These are phyloP conservation scores for Abrostola tripartita DNA, from an alignment of 2,888 invertebrate species.

Conservation along the genomic window DNA sequence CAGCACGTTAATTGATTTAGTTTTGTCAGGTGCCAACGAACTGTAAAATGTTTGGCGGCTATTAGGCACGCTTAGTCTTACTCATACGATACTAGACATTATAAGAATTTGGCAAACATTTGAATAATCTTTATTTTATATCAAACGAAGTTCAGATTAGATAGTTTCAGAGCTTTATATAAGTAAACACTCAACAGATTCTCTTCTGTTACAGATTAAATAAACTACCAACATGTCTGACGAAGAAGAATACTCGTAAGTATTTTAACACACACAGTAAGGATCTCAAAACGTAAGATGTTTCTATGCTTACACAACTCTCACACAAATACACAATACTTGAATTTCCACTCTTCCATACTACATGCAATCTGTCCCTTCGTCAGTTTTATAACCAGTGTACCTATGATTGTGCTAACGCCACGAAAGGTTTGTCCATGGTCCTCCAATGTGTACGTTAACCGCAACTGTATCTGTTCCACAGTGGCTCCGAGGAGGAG, in stretches of 20 bases:
- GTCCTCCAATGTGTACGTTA: slow-evolving; percentile 52
- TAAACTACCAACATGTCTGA: slow-evolving; percentile 95
- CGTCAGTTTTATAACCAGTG: slow-evolving; percentile 21
- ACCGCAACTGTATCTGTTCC: slow-evolving; percentile 65
- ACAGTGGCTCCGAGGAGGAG: slow-evolving; percentile 91
- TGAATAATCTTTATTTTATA: neutral
- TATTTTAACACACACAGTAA: slow-evolving; percentile 70
- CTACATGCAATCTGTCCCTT: slow-evolving; percentile 37
- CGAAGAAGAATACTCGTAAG: slow-evolving; percentile 98
- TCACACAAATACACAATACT: slow-evolving; percentile 28
- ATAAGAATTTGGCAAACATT: neutral
- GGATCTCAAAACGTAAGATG: slow-evolving; percentile 41
- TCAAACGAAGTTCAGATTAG: neutral
- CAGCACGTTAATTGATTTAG: slow-evolving; percentile 21
- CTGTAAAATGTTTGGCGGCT: slow-evolving; percentile 45
- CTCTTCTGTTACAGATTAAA: slow-evolving; percentile 79
- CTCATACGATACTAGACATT: slow-evolving; percentile 3
- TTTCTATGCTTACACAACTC: slow-evolving; percentile 34
- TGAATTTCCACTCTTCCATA: slow-evolving; percentile 23
- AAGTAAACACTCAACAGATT: slow-evolving; percentile 15
- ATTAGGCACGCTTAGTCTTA: slow-evolving; percentile 14
- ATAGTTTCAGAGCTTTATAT: neutral
- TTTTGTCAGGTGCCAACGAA: slow-evolving; percentile 32
- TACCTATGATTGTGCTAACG: slow-evolving; percentile 46
- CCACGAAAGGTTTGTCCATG: slow-evolving; percentile 39